Conservation (phyloP, 1,140 invertebrate species). For the Harlomillsia oculata region DNA sequence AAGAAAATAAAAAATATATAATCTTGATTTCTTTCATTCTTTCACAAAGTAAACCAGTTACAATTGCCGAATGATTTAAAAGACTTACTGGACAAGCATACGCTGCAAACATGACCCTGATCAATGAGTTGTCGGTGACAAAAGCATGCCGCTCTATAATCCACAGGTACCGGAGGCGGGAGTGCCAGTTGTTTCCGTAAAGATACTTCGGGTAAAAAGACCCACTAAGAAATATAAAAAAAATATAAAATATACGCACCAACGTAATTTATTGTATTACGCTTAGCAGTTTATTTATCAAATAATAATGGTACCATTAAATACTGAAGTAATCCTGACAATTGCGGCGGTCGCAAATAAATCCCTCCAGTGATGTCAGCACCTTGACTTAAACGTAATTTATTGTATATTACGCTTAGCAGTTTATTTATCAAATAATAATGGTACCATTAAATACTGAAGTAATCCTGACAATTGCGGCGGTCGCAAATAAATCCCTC, state of each 20-base stretch:
- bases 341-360: constrained; percentile 67
- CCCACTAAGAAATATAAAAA: constrained; percentile 55
- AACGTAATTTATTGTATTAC: no score
- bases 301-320: no score
- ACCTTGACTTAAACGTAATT: constrained; percentile 84
- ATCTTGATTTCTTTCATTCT: constrained; percentile 7
- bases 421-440: no score
- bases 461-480: constrained; percentile 71
- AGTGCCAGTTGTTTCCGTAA: constrained; percentile 72
- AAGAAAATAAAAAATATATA: constrained; percentile 42
- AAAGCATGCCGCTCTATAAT: constrained; percentile 94
- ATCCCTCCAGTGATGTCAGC: constrained; percentile 91
- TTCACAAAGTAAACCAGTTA: constrained; percentile 9
- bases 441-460: constrained; percentile 82
- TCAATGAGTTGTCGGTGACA: constrained; percentile 94
- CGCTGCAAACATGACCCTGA: constrained; percentile 93
- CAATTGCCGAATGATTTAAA: background rate
- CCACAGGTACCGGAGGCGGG: constrained; percentile 80
- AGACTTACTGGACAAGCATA: constrained; percentile 83
- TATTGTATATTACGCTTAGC: no score
- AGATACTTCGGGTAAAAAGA: constrained; percentile 76
- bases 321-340: constrained; percentile 81
- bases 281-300: no score
- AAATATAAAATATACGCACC: no score
- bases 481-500: constrained; percentile 74